These are phyloP conservation scores for Lepas anatifera DNA, from an alignment of 2,888 invertebrate species.

Conservation along the genomic window DNA sequence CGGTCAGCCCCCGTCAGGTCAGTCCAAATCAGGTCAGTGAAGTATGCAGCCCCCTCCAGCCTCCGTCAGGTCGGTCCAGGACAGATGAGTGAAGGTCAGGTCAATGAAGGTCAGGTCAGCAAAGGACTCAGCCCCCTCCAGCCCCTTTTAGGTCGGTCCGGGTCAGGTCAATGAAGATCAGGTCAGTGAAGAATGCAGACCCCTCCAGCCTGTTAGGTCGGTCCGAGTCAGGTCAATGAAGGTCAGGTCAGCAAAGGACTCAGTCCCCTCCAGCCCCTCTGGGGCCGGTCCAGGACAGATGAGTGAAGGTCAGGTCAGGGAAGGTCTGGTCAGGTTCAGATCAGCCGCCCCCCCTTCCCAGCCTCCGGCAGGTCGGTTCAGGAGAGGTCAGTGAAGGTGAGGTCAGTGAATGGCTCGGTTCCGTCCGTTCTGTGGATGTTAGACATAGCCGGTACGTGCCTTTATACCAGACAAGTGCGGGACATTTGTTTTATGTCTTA, in stretches of 20 bases:
- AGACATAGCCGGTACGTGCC: too few relatives aligned
- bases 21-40: neutral
- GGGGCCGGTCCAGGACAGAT: neutral
- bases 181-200: too few relatives aligned
- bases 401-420: too few relatives aligned
- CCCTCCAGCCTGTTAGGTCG: too few relatives aligned
- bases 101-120: too few relatives aligned
- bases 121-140: neutral
- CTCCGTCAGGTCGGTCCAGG: too few relatives aligned
- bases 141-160: neutral
- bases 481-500: too few relatives aligned
- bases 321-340: neutral
- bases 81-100: neutral
- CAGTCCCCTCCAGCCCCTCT: too few relatives aligned
- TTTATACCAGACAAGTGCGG: too few relatives aligned
- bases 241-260: neutral
- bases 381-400: neutral
- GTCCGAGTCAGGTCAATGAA: neutral
- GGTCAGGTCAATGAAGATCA: neutral
- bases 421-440: too few relatives aligned
- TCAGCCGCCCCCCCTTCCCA: neutral
- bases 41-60: too few relatives aligned
- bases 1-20: neutral
- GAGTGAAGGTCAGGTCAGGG: neutral
- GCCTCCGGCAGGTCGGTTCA: neutral